phyloP scores from a whole-genome alignment of 2,888 invertebrate genomes.

The Aphodius granarius region DNA sequence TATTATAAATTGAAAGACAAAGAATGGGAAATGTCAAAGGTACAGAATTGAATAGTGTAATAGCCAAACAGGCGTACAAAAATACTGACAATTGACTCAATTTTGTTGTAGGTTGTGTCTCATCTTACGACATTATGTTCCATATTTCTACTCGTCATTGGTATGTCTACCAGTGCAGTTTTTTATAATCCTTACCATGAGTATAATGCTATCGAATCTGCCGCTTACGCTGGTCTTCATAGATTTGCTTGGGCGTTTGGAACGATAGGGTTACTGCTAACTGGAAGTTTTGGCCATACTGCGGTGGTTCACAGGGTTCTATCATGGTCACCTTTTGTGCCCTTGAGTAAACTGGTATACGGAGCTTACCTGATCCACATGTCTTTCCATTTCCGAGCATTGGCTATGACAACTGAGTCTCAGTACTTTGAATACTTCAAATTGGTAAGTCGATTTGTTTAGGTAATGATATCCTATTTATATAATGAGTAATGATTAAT shows the following conservation, averaged over 20 bases:
- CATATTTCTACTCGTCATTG: slow-evolving; percentile 53
- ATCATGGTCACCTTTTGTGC: slow-evolving; percentile 62
- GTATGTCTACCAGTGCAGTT: slow-evolving; percentile 56
- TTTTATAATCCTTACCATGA: slow-evolving; percentile 56
- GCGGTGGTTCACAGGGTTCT: slow-evolving; percentile 52
- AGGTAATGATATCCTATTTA: slow-evolving; percentile 19
- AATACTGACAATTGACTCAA: neutral
- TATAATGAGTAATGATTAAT: too few relatives aligned
- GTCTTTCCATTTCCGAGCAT: slow-evolving; percentile 56
- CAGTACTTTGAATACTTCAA: slow-evolving; percentile 49
- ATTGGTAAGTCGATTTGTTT: slow-evolving; percentile 44
- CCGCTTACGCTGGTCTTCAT: slow-evolving; percentile 61
- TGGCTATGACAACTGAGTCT: slow-evolving; percentile 56
- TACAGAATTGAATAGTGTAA: slow-evolving; percentile 39
- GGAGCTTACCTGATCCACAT: slow-evolving; percentile 63
- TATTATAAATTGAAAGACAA: slow-evolving; percentile 48
- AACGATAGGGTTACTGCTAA: slow-evolving; percentile 55
- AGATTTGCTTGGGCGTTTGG: slow-evolving; percentile 60
- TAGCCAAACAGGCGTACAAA: too few relatives aligned
- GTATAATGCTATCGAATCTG: slow-evolving; percentile 58
- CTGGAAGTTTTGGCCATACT: slow-evolving; percentile 57
- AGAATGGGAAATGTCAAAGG: slow-evolving; percentile 45
- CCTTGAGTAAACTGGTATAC: slow-evolving; percentile 62
- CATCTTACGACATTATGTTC: slow-evolving; percentile 52
- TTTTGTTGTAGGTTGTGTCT: slow-evolving; percentile 56